These are phyloP conservation scores for Danio jaintianensis DNA, from an alignment of 2,797 vertebrate species.

Conservation along the genomic window DNA sequence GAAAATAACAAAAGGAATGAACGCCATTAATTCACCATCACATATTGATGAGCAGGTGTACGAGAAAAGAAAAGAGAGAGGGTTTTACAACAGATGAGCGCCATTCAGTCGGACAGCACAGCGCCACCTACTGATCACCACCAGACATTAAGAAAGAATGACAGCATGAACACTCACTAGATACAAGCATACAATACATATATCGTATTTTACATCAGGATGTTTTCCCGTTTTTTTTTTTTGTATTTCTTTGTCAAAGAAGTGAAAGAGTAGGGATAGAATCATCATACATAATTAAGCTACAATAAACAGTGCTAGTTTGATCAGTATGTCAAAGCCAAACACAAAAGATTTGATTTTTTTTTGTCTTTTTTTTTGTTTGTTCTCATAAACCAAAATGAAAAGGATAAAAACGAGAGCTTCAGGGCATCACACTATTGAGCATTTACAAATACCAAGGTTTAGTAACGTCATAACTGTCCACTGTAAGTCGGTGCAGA, in stretches of 20 bases:
- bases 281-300: slow-evolving; percentile 93
- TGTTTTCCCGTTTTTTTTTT: slow-evolving; percentile 48
- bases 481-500: slow-evolving; percentile 72
- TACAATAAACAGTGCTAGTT: slow-evolving; percentile 92
- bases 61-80: slow-evolving; percentile 86
- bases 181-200: slow-evolving; percentile 98
- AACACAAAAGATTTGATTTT: slow-evolving; percentile 82
- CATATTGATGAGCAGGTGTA: slow-evolving; percentile 89
- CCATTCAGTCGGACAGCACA: slow-evolving; percentile 85
- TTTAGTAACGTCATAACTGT: slow-evolving; percentile 79
- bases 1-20: slow-evolving; percentile 72
- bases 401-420: slow-evolving; percentile 74
- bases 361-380: slow-evolving; percentile 69
- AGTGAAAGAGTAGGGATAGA: slow-evolving; percentile 84
- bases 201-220: slow-evolving; percentile 72
- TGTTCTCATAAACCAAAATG: slow-evolving; percentile 78
- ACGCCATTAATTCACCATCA: slow-evolving; percentile 94
- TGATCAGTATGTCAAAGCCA: slow-evolving; percentile 88
- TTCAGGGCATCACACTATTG: slow-evolving; percentile 88
- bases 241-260: slow-evolving; percentile 68
- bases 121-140: slow-evolving; percentile 89
- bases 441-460: slow-evolving; percentile 90
- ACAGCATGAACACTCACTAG: slow-evolving; percentile 95
- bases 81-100: slow-evolving; percentile 84
- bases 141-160: slow-evolving; percentile 86